A percentile compares a stretch with the other conserved stretches of the same genome.
These are phyloP conservation scores for Drosophila dives DNA, from an alignment of 2,888 invertebrate species.

Conservation along the genomic window DNA sequence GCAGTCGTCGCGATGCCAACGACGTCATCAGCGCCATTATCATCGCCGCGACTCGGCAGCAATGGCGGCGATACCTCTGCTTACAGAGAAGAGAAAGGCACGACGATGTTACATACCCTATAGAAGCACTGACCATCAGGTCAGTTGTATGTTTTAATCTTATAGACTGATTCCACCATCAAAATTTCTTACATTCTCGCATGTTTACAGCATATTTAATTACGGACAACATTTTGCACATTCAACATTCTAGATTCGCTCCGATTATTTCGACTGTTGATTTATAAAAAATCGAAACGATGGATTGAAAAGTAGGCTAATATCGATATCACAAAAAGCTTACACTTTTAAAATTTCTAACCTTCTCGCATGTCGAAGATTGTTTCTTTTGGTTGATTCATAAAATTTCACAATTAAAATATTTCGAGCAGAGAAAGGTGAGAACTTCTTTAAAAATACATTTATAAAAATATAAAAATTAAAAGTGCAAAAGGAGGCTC, in stretches of 20 bases:
- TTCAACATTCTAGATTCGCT: neutral
- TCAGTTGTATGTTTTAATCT: neutral
- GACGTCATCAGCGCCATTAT: constrained; percentile 67
- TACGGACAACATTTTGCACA: neutral
- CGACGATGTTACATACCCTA: neutral
- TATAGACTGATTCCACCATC: neutral
- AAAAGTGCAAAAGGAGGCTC: neutral
- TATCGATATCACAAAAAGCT: neutral
- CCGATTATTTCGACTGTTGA: neutral
- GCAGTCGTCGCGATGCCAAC: constrained; percentile 64
- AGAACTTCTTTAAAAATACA: no score
- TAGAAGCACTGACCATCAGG: neutral
- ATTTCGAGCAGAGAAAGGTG: no score
- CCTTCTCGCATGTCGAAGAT: neutral
- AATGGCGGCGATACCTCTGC: constrained; percentile 33
- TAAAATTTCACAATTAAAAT: neutral
- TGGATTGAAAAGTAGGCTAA: neutral
- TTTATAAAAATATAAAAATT: neutral
- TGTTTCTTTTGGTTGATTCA: neutral
- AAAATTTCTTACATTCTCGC: neutral
- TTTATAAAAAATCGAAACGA: neutral
- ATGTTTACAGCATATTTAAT: neutral
- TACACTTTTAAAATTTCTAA: no score
- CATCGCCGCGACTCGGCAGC: constrained; percentile 43
- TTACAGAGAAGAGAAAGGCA: neutral